Conservation (phyloP, 2,888 invertebrate genomes). For the Myopa testacea region DNA sequence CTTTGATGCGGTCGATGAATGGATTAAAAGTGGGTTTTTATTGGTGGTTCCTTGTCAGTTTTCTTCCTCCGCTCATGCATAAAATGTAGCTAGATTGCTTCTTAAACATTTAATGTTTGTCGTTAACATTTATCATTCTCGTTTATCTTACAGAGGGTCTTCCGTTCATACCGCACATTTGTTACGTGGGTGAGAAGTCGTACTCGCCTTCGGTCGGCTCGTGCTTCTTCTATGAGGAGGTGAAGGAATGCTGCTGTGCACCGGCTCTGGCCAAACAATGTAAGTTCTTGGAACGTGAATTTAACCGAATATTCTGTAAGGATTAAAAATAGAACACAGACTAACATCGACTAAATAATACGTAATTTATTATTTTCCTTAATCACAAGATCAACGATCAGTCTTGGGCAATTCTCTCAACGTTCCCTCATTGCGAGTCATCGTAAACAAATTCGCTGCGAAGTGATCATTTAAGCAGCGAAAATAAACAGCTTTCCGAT, state of each 20-base stretch:
- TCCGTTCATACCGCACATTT: slow-evolving; percentile 67
- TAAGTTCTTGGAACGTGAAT: slow-evolving; percentile 52
- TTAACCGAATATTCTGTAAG: no score
- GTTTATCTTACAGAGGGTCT: slow-evolving; percentile 62
- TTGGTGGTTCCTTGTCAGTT: background rate
- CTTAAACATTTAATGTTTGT: background rate
- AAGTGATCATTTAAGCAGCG: no score
- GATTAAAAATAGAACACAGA: no score
- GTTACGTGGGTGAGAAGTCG: slow-evolving; percentile 65
- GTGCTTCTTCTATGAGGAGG: slow-evolving; percentile 64
- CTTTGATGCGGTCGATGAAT: slow-evolving; percentile 37
- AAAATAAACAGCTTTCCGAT: no score
- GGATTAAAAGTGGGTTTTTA: background rate
- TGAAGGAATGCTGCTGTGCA: slow-evolving; percentile 67
- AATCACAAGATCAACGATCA: no score
- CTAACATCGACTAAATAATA: no score
- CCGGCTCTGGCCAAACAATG: slow-evolving; percentile 62
- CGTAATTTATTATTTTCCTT: no score
- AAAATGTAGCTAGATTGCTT: background rate
- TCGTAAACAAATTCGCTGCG: no score
- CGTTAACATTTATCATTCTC: background rate
- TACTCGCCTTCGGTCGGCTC: slow-evolving; percentile 63
- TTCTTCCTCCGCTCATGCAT: background rate
- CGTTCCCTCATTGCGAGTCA: no score
- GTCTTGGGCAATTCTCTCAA: no score